Percentiles rank a stretch among this genome's conserved stretches.
Evolutionary conservation across 2,888 invertebrate species (phyloP).

Genomic region (Megalurothrips usitatus): DNA sequence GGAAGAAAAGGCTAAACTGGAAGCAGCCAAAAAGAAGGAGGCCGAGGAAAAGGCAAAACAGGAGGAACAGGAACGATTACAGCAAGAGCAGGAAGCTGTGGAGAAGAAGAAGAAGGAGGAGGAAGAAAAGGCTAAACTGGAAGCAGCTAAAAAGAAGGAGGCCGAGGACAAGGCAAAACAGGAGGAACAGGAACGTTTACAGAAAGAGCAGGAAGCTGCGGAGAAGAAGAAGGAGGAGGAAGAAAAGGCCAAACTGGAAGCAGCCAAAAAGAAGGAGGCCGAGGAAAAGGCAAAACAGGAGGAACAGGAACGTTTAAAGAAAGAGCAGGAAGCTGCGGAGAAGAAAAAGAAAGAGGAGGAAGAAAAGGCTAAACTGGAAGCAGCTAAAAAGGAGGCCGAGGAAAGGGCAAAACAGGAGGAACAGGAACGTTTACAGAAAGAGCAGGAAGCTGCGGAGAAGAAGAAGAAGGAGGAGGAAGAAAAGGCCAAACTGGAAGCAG

Average conservation of each 20-base stretch:
- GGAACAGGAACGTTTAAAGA: conserved; percentile 32
- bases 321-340: conserved; percentile 33
- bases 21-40: not conserved
- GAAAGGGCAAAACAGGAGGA: conserved; percentile 29
- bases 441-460: conserved; percentile 30
- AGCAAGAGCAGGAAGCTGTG: conserved; percentile 32
- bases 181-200: conserved; percentile 32
- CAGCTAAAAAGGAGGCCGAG: conserved; percentile 35
- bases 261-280: conserved; percentile 34
- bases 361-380: conserved; percentile 32
- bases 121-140: conserved; percentile 35
- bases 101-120: conserved; percentile 36
- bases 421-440: conserved; percentile 22
- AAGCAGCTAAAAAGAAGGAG: conserved; percentile 33
- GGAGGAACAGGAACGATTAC: conserved; percentile 30
- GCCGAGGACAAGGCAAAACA: conserved; percentile 33
- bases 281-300: conserved; percentile 35
- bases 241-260: conserved; percentile 36
- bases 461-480: conserved; percentile 31
- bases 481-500: conserved; percentile 30
- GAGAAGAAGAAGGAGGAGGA: conserved; percentile 36
- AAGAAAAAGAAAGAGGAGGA: conserved; percentile 35
- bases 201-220: conserved; percentile 34
- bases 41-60: conserved; percentile 31
- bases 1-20: not conserved